phyloP scores from a whole-genome alignment of 2,888 invertebrate species.

The Heliconius sara region DNA sequence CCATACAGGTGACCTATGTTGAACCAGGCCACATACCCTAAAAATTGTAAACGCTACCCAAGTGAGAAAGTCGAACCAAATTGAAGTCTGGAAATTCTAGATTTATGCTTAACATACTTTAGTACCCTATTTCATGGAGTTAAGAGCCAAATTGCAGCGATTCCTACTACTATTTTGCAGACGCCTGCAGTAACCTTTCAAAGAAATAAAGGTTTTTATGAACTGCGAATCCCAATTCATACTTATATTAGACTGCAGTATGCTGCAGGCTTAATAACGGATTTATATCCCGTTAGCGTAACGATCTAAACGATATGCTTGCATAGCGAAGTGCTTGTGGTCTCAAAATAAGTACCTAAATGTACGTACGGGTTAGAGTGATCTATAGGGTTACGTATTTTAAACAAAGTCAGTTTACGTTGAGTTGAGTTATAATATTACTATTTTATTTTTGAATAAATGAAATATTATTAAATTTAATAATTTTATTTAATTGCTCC shows the following conservation, averaged over 20 bases:
- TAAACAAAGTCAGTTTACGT: background rate
- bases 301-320: slow-evolving; percentile 11
- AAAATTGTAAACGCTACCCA: slow-evolving; percentile 55
- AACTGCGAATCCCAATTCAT: slow-evolving; percentile 23
- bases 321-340: slow-evolving; percentile 6
- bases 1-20: slow-evolving; percentile 57
- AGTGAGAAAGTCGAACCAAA: slow-evolving; percentile 42
- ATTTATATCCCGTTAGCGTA: slow-evolving; percentile 21
- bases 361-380: background rate
- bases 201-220: slow-evolving; percentile 32
- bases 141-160: slow-evolving; percentile 28
- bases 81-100: slow-evolving; percentile 34
- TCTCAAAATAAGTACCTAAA: background rate
- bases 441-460: background rate
- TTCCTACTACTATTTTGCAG: slow-evolving; percentile 8
- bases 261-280: slow-evolving; percentile 28
- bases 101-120: slow-evolving; percentile 6
- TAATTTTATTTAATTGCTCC: too few relatives aligned
- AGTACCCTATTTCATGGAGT: background rate
- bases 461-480: too few relatives aligned
- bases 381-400: background rate
- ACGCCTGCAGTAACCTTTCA: slow-evolving; percentile 32
- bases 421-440: background rate
- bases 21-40: slow-evolving; percentile 59
- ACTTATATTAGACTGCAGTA: slow-evolving; percentile 31